Evolutionary conservation across 1,140 invertebrate species (phyloP), one percentile per base, ranked within the genome.

Genomic region (Meloidogyne floridensis): DNA sequence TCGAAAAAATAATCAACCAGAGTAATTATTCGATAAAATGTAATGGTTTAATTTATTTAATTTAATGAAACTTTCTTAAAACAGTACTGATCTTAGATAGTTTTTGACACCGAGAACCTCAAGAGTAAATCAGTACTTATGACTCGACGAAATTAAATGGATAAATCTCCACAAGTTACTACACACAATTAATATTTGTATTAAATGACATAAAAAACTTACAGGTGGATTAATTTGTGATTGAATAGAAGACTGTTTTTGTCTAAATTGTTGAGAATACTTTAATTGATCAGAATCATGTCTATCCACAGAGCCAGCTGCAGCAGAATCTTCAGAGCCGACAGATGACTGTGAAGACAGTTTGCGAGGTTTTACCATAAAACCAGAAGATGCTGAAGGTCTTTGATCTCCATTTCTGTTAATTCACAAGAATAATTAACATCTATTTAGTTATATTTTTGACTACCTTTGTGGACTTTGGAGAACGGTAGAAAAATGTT

Each of bases 401-500:
- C 51, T 54, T 32, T 43, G 75, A 56, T 77, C 43, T 56, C 3
- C 43, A n/a, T 4, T 15, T 6, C 59, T 77, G 1, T 18, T 15
- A 65, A 13, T 79, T 77, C 54, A 54, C 54, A 15, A 2, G 10
- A 32, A 53, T 70, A 77, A 71, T 77, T 53, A 13, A 15, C 1
- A 11, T n/a, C 42, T 77, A 71, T 77, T 32, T 3, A 18, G 9
- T 6, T 9, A 18, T 8, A 59, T 76, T n/a, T 77, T 3, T n/a
- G 54, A n/a, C 43, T 11, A 77, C 75, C 69, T 77, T 18, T 72
- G 77, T 8, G 59, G 2, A 8, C 20, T 79, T 43, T 79, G 77
- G 11, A 79, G n/a, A 79, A 79, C 77, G 47, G 77, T 79, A 15
- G 77, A 79, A 79, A 79, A 79, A 79, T 79, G 77, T 71, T 79